phyloP scores from a whole-genome alignment of 2,797 vertebrate species.

The Pteronotus mesoamericanus region DNA sequence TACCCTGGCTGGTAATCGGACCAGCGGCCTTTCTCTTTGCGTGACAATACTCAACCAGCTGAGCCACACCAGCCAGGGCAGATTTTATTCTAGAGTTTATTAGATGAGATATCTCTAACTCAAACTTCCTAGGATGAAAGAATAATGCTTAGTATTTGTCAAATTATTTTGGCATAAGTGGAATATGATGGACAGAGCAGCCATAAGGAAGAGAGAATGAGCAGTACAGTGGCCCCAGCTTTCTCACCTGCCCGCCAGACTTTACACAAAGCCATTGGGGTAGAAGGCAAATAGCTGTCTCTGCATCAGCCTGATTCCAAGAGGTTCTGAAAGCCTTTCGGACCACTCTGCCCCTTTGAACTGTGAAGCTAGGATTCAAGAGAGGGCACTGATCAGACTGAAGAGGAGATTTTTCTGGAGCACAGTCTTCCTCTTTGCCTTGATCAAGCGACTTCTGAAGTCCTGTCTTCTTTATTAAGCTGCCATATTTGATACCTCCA shows the following conservation, averaged over 20 bases:
- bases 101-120: background rate
- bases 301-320: background rate
- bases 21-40: too few species aligned
- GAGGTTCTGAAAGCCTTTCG: background rate
- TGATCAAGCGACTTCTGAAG: background rate
- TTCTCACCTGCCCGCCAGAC: background rate
- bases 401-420: background rate
- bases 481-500: background rate
- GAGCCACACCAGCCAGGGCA: too few species aligned
- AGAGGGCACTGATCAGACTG: rapidly evolving
- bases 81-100: background rate
- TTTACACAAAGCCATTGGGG: background rate
- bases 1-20: too few species aligned
- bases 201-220: background rate
- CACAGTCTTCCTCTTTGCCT: background rate
- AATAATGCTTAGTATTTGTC: background rate
- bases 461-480: background rate
- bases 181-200: background rate
- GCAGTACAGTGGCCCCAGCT: background rate
- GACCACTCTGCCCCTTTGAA: background rate
- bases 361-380: too few species aligned
- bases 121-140: background rate
- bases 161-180: background rate
- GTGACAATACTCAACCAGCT: too few species aligned
- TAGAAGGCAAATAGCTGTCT: background rate